Evolutionary conservation across 2,113 vertebrate species (phyloP), one percentile per base, ranked within the genome.

Genomic region (Rhinolophus sinicus): DNA sequence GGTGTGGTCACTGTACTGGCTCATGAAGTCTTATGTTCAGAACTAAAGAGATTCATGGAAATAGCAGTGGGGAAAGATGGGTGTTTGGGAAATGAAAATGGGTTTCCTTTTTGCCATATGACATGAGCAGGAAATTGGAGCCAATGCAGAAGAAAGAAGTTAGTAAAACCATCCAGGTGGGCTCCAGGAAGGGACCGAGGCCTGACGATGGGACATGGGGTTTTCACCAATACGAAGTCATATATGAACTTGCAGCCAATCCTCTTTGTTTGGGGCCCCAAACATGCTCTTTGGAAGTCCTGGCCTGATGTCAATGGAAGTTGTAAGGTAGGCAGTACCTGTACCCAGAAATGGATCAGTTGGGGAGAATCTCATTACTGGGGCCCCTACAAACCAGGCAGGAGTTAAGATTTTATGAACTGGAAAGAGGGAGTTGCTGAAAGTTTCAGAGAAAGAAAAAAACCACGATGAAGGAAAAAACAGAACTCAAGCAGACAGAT

Each of bases 351-450:
- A 40, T 54, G 19, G 90, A 78, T 85, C 88, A 69, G 60, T 0
- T 47, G 77, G 81, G 73, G 30, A 54, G 75, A 89, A 67, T 60
- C 92, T 92, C 87, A 88, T 73, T 85, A 65, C 4, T 69, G 65
- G 73, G 87, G 52, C 65, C 81, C 73, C 65, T 75, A 85, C 78
- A 93, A 93, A 81, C 81, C 64, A 89, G 69, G 73, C 38, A 93
- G 80, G 70, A 96, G 76, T 83, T 95, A 86, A 76, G 58, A 72
- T 81, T 95, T 92, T 76, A 93, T 62, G 44, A 60, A 87, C 52
- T 52, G 44, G 67, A 88, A 86, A 89, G 58, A 56, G 67, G 87
- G 73, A 56, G 65, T 44, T 94, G 93, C 88, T 72, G 30, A 33
- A 78, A 78, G 44, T 93, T 95, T 78, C 78, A 88, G 62, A 84